These are phyloP conservation scores for Characodon lateralis DNA, from an alignment of 2,797 vertebrate genomes.

Conservation along the genomic window DNA sequence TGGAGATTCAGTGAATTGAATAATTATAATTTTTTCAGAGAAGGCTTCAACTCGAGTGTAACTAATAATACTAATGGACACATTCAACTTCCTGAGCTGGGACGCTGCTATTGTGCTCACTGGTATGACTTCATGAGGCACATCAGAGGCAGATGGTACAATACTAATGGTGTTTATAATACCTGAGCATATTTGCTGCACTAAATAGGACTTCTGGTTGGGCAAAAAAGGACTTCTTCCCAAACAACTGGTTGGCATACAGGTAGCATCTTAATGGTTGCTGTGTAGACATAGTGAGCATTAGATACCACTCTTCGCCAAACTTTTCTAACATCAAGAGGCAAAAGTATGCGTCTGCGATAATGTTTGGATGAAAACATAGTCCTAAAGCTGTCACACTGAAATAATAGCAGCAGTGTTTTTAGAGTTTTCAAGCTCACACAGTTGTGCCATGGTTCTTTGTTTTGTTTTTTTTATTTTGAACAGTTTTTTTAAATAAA, in stretches of 20 bases:
- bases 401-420: neutral
- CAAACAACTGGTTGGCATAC: too few relatives aligned
- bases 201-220: too few relatives aligned
- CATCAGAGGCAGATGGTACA: constrained; percentile 10
- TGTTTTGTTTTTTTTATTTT: too few relatives aligned
- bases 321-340: neutral
- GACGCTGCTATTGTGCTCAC: constrained; percentile 9
- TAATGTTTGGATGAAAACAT: neutral
- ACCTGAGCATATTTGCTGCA: constrained; percentile 11
- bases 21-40: constrained; percentile 8
- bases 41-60: constrained; percentile 22
- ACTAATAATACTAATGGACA: constrained; percentile 19
- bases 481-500: neutral
- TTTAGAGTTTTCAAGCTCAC: neutral
- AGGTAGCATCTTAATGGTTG: too few relatives aligned
- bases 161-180: constrained; percentile 24
- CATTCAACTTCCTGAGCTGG: constrained; percentile 31
- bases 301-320: too few relatives aligned
- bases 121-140: constrained; percentile 17
- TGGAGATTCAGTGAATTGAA: neutral
- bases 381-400: too few relatives aligned
- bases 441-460: neutral
- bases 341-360: neutral
- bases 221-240: too few relatives aligned
- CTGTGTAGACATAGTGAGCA: too few relatives aligned